Evolutionary conservation across 2,888 invertebrate species (phyloP).

Genomic region (Apodemia duryi): DNA sequence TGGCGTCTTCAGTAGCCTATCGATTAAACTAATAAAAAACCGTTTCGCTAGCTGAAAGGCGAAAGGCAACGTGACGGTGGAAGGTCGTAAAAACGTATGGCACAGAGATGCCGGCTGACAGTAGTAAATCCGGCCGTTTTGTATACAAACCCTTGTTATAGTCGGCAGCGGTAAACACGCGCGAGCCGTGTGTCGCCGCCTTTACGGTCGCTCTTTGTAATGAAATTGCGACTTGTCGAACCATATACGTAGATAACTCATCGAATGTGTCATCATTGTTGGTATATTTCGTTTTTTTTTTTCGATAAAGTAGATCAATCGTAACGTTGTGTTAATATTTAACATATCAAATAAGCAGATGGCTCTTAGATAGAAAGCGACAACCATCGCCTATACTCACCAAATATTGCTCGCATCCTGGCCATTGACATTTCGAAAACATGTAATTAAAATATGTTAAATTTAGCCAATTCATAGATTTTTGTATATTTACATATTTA

Average conservation of each 20-base stretch:
- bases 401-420: no score
- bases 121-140: constrained; percentile 73
- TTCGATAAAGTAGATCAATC: neutral
- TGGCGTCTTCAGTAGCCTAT: constrained; percentile 69
- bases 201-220: constrained; percentile 70
- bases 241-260: constrained; percentile 39
- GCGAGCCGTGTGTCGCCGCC: constrained; percentile 72
- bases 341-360: no score
- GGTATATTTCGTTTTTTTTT: neutral
- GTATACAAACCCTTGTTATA: constrained; percentile 75
- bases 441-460: no score
- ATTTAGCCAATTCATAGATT: no score
- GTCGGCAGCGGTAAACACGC: constrained; percentile 65
- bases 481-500: no score
- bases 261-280: constrained; percentile 12
- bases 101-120: constrained; percentile 73
- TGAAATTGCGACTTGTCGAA: constrained; percentile 48
- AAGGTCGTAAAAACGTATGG: constrained; percentile 75
- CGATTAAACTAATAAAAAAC: constrained; percentile 78
- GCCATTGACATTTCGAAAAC: no score
- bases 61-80: constrained; percentile 70
- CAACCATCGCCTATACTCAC: no score
- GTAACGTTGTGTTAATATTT: neutral
- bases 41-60: constrained; percentile 73
- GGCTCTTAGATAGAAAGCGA: no score